Evolutionary conservation across 1,140 invertebrate genomes (phyloP).

Genomic region (Drosophila sucinea): DNA sequence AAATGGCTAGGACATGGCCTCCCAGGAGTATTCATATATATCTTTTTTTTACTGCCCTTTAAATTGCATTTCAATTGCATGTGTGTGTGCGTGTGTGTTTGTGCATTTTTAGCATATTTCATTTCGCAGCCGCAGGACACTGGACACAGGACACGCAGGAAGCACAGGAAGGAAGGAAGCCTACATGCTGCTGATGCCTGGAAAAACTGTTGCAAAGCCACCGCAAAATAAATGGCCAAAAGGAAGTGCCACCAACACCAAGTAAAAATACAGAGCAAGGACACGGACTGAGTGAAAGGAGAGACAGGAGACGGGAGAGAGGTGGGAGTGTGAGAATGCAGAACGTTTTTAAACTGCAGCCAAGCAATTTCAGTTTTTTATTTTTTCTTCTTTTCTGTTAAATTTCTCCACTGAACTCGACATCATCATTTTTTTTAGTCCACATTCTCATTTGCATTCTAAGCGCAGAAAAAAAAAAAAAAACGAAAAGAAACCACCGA

Average conservation of each 20-base stretch:
- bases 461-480: constrained; percentile 1
- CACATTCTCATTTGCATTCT: constrained; percentile 10
- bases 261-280: constrained; percentile 27
- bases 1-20: constrained; percentile 9
- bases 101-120: constrained; percentile 43
- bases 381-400: background rate
- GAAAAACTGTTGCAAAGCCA: constrained; percentile 29
- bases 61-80: constrained; percentile 73
- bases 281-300: background rate
- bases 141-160: background rate
- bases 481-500: background rate
- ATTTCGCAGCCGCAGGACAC: constrained; percentile 22
- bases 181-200: constrained; percentile 48
- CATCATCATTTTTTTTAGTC: constrained; percentile 10
- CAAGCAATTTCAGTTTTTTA: constrained; percentile 38
- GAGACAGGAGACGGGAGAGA: background rate
- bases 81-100: constrained; percentile 16
- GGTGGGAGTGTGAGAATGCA: constrained; percentile 20
- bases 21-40: background rate
- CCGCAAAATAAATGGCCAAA: constrained; percentile 66
- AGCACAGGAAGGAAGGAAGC: constrained; percentile 23
- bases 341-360: background rate
- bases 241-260: constrained; percentile 47
- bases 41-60: constrained; percentile 10
- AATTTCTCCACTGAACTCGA: constrained; percentile 23